These are phyloP conservation scores for Drosophila prosaltans DNA, from an alignment of 1,140 invertebrate species.

Conservation along the genomic window DNA sequence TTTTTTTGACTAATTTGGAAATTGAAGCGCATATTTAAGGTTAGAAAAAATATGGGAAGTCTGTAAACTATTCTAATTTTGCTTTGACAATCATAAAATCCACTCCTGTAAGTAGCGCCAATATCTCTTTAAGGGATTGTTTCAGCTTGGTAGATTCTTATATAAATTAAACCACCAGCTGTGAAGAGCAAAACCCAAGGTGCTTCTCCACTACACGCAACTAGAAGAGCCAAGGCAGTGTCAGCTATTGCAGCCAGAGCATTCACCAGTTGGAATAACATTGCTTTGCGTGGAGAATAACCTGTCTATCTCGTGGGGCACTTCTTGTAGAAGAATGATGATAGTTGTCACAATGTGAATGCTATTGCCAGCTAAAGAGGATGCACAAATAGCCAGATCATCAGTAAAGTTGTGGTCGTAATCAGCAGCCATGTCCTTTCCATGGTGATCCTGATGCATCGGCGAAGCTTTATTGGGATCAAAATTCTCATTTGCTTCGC, in stretches of 20 bases:
- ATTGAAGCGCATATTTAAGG: constrained; percentile 33
- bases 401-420: constrained; percentile 99
- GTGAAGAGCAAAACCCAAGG: constrained; percentile 98
- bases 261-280: constrained; percentile 95
- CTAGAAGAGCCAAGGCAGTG: constrained; percentile 91
- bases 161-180: constrained; percentile 97
- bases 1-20: constrained; percentile 34
- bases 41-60: constrained; percentile 10
- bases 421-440: constrained; percentile 91
- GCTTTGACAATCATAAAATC: constrained; percentile 90
- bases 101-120: constrained; percentile 90
- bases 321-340: constrained; percentile 96
- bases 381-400: constrained; percentile 96
- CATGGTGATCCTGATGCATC: constrained; percentile 71
- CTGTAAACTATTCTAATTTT: constrained; percentile 67
- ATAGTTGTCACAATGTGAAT: constrained; percentile 95
- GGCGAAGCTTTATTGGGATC: constrained; percentile 51
- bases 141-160: constrained; percentile 87
- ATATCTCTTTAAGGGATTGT: constrained; percentile 93
- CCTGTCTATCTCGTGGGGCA: constrained; percentile 98
- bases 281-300: constrained; percentile 95
- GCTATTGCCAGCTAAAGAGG: constrained; percentile 94
- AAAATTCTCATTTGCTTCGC: constrained; percentile 86
- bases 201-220: constrained; percentile 86
- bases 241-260: constrained; percentile 97